Percentiles rank a stretch among this genome's conserved stretches.
Evolutionary conservation across 2,888 invertebrate species (phyloP).

Genomic region (Diplazon laetatorius): DNA sequence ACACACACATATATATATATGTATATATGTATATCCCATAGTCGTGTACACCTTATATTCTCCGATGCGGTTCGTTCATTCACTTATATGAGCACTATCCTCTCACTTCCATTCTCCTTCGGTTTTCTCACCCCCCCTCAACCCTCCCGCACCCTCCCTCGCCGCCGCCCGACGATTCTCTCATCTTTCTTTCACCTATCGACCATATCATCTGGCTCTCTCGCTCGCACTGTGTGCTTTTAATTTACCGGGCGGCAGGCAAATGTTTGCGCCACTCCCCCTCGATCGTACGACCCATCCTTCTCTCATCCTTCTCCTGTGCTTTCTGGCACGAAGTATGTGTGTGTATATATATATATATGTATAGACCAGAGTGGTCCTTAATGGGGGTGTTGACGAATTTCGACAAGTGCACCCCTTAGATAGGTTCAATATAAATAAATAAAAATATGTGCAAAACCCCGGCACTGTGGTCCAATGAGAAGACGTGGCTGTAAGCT

Average conservation of each 20-base stretch:
- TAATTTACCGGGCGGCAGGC: constrained; percentile 83
- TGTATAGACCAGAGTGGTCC: too few relatives aligned
- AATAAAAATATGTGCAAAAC: too few relatives aligned
- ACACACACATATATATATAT: too few relatives aligned
- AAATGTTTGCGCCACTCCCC: constrained; percentile 82
- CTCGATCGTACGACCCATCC: constrained; percentile 79
- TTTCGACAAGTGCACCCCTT: too few relatives aligned
- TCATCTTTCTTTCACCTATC: constrained; percentile 60
- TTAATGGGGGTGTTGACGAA: too few relatives aligned
- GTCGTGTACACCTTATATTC: constrained; percentile 17
- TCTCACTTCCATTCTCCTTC: constrained; percentile 53
- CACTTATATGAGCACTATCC: constrained; percentile 64
- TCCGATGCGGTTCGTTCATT: constrained; percentile 60
- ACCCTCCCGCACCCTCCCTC: too few relatives aligned
- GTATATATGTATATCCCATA: too few relatives aligned
- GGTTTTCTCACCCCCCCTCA: constrained; percentile 26
- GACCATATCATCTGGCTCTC: constrained; percentile 74
- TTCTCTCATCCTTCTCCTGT: constrained; percentile 66
- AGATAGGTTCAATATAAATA: too few relatives aligned
- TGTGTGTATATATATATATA: constrained; percentile 19
- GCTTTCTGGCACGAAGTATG: constrained; percentile 56
- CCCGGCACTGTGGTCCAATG: too few relatives aligned
- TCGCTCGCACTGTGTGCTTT: constrained; percentile 81
- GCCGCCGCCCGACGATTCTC: too few relatives aligned
- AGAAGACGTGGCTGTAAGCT: too few relatives aligned